phyloP scores from a whole-genome alignment of 2,797 vertebrate genomes.

The Simalia tracyae region DNA sequence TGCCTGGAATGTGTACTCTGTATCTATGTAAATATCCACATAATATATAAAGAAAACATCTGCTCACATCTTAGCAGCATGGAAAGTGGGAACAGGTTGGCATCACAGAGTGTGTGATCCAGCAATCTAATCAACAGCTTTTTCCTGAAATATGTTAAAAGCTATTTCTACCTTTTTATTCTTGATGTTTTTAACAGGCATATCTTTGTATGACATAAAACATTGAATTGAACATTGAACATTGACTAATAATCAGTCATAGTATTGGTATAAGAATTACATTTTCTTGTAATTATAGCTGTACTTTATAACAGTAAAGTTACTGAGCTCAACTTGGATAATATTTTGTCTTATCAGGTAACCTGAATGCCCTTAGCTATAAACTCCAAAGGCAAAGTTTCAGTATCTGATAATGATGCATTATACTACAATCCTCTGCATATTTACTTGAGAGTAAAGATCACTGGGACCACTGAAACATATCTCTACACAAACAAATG shows the following conservation, averaged over 20 bases:
- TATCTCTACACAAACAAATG: neutral
- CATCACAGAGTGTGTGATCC: slow-evolving; percentile 43
- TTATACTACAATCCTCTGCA: neutral
- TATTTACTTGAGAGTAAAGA: neutral
- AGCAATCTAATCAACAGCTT: slow-evolving; percentile 47
- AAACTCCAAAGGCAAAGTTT: neutral
- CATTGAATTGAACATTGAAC: slow-evolving; percentile 36
- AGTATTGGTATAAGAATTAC: neutral
- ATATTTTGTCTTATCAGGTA: slow-evolving; percentile 20
- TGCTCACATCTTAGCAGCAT: slow-evolving; percentile 38
- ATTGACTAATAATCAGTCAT: neutral
- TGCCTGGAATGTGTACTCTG: slow-evolving; percentile 3
- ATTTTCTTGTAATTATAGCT: neutral
- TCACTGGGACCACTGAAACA: neutral
- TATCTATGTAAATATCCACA: slow-evolving; percentile 16
- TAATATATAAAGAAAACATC: slow-evolving; percentile 7
- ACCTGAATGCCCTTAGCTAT: neutral
- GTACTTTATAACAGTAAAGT: slow-evolving; percentile 23
- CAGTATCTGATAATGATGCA: neutral
- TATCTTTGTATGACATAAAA: slow-evolving; percentile 31
- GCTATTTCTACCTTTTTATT: neutral
- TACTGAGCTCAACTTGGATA: slow-evolving; percentile 1
- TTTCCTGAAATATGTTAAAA: slow-evolving; percentile 50
- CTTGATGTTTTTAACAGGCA: slow-evolving; percentile 16
- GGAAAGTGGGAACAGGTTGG: slow-evolving; percentile 52